Evolutionary conservation across 1,140 invertebrate species (phyloP).

Genomic region (Micrasema longulum): DNA sequence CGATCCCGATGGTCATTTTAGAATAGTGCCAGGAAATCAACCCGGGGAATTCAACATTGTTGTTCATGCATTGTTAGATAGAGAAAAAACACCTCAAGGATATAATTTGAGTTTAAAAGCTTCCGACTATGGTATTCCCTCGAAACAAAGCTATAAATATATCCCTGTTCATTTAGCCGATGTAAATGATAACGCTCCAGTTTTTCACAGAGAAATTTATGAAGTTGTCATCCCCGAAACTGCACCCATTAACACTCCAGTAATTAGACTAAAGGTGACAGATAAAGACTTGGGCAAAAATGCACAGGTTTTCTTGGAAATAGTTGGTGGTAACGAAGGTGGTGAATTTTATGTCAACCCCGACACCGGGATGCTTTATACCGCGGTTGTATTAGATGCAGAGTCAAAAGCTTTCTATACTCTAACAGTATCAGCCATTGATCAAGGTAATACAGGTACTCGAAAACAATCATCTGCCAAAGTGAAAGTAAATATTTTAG

Average conservation of each 20-base stretch:
- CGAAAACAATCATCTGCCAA: conserved; percentile 89
- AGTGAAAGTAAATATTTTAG: conserved; percentile 88
- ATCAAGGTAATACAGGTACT: conserved; percentile 86
- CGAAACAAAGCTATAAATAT: conserved; percentile 78
- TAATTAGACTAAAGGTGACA: conserved; percentile 86
- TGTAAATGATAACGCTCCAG: conserved; percentile 86
- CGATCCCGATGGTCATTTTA: conserved; percentile 88
- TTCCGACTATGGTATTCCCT: conserved; percentile 84
- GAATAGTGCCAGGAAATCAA: conserved; percentile 73
- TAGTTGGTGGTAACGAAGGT: conserved; percentile 92
- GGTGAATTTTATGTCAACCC: conserved; percentile 89
- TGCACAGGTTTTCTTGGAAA: conserved; percentile 86
- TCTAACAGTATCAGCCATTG: conserved; percentile 90
- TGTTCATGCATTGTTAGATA: conserved; percentile 80
- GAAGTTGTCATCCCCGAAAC: conserved; percentile 90
- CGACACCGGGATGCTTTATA: conserved; percentile 90
- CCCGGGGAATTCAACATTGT: conserved; percentile 81
- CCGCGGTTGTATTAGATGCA: conserved; percentile 85
- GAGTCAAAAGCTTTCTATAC: conserved; percentile 91
- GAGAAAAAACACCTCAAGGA: conserved; percentile 79
- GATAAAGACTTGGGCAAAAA: conserved; percentile 87
- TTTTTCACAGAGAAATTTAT: conserved; percentile 91
- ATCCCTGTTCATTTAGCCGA: conserved; percentile 84
- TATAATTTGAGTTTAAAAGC: conserved; percentile 91
- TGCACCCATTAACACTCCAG: conserved; percentile 87